phyloP scores from a whole-genome alignment of 1,140 invertebrate species.

The Microvelia longipes region DNA sequence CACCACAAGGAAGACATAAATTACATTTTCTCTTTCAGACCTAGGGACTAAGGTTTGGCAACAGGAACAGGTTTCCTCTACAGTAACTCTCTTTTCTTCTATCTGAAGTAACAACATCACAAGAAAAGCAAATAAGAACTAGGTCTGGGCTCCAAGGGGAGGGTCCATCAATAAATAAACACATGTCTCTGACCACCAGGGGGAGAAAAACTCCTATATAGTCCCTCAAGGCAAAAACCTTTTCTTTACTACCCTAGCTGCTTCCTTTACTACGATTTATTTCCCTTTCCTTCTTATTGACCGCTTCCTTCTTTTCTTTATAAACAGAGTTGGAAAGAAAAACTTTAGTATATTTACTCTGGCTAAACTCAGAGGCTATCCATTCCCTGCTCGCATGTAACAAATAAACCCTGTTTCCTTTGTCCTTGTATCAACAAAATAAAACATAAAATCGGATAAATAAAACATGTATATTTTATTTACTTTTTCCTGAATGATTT shows the following conservation, averaged over 20 bases:
- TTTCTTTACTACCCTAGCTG: background rate
- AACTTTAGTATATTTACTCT: background rate
- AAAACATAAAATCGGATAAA: too few species aligned
- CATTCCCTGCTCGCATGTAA: background rate
- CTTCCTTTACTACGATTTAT: background rate
- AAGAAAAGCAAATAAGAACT: background rate
- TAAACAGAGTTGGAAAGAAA: too few species aligned
- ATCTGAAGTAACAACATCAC: background rate
- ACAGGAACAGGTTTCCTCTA: too few species aligned
- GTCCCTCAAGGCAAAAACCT: background rate
- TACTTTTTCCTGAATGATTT: too few species aligned
- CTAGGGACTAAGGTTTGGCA: too few species aligned
- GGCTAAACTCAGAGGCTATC: background rate
- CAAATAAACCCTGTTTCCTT: background rate
- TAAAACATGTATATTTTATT: too few species aligned
- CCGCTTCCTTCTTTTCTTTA: background rate
- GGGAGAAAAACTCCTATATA: too few species aligned
- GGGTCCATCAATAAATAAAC: background rate
- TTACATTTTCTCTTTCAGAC: background rate
- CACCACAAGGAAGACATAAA: background rate
- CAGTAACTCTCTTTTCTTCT: too few species aligned
- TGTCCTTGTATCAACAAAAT: too few species aligned
- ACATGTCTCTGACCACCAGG: background rate
- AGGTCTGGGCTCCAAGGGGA: too few species aligned
- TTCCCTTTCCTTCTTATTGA: background rate